These are phyloP conservation scores for Menidia menidia DNA, from an alignment of 2,797 vertebrate genomes.

Conservation along the genomic window DNA sequence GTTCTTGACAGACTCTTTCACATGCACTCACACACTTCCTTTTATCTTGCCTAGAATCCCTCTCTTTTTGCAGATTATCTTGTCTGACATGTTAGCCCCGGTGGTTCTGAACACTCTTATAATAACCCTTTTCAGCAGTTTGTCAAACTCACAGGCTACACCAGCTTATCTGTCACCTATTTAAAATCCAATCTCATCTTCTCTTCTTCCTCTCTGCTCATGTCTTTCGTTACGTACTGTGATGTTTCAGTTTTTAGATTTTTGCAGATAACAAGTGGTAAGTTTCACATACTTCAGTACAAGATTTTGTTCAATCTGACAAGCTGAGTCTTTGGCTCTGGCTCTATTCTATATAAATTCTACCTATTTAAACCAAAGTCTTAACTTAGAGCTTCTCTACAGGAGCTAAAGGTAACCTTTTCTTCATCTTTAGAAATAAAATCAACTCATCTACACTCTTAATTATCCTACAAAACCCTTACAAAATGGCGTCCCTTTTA, in stretches of 20 bases:
- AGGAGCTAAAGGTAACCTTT: background rate
- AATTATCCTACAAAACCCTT: too few relatives aligned
- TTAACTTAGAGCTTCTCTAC: background rate
- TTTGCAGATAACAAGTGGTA: conserved; percentile 9
- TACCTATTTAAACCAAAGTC: conserved; percentile 6
- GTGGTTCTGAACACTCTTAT: conserved; percentile 37
- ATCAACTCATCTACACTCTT: conserved; percentile 11
- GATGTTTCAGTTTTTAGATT: background rate
- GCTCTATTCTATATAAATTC: background rate
- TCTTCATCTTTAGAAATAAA: conserved; percentile 38
- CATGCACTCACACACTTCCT: background rate
- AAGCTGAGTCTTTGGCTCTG: background rate
- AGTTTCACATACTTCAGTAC: background rate
- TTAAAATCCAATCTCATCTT: conserved; percentile 16
- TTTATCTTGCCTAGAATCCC: conserved; percentile 10
- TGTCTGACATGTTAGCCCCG: conserved; percentile 7
- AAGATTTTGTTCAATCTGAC: background rate
- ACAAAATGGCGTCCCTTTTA: too few relatives aligned
- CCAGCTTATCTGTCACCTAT: conserved; percentile 28
- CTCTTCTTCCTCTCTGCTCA: conserved; percentile 12
- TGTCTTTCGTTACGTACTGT: conserved; percentile 19
- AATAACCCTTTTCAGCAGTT: conserved; percentile 52
- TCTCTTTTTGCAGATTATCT: conserved; percentile 31
- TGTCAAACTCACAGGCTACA: conserved; percentile 42
- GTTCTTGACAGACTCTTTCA: background rate